Base-by-base conservation (phyloP, 37 sponge, comb jelly and placozoan genomes). In the Ianthella basta region DNA sequence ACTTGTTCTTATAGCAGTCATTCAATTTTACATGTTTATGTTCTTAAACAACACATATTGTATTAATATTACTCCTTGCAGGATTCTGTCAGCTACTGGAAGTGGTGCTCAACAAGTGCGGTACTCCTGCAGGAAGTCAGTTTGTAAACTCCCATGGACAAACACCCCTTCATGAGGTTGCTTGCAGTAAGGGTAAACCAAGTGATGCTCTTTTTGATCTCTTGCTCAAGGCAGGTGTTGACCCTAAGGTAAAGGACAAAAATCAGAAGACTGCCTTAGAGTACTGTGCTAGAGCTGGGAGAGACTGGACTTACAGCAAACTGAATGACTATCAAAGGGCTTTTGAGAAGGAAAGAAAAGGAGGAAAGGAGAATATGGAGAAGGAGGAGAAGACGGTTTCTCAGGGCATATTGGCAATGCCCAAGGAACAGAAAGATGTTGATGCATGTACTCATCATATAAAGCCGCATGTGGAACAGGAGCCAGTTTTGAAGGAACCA, bases 201-300 rank as follows among this genome's bases (percentile, higher is more conserved):
- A 64, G 35, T 56, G 82, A 30, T 13, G 27, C 18, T 14, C 56
- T 60, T 44, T 82, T 32, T 24, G 85, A 44, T 4, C 73, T 75
- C 3, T 37, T 44, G 18, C 32, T 59, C 13, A 20, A 44, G 14
- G 60, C 33, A n/a, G 30, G 39, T 25, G 55, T 90, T 59, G 88
- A 93, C 55, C 86, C 91, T 15, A 55, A 80, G 19, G 36, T 33
- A 3, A 82, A 74, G 67, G 91, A 93, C 64, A 35, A 69, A n/a
- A 39, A 53, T 44, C 55, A 50, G 0, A 93, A 82, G 37, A 63
- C 61, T 18, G 83, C 88, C 1, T 18, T 56, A 16, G 88, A 93
- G 16, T 85, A 59, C 53, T n/a, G 89, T 2, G 20, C 15, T 18
- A 82, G 63, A 24, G 44, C 30, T 20, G 57, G 74, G 23, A 55